Evolutionary conservation across 1,140 invertebrate species (phyloP).

Genomic region (Drosophila repleta): DNA sequence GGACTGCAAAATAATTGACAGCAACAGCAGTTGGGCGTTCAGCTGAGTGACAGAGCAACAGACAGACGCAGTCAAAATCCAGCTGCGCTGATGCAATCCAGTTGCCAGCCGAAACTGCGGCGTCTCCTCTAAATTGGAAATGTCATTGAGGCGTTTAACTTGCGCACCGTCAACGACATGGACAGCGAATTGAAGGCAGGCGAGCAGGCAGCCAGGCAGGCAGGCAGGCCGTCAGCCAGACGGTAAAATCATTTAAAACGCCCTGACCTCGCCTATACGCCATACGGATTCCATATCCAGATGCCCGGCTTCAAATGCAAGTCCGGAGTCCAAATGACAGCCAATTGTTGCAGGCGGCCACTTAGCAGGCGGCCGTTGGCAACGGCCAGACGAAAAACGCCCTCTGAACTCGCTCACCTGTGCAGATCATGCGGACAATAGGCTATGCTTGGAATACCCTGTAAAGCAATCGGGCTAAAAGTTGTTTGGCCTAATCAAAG

Average conservation of each 20-base stretch:
- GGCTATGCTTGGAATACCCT: background rate
- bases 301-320: constrained; percentile 13
- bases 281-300: constrained; percentile 24
- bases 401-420: constrained; percentile 47
- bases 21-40: constrained; percentile 44
- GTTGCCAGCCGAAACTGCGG: constrained; percentile 13
- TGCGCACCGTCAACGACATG: constrained; percentile 59
- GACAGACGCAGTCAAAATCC: constrained; percentile 68
- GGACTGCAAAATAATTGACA: constrained; percentile 76
- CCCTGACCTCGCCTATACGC: constrained; percentile 7
- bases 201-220: constrained; percentile 28
- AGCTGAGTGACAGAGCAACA: constrained; percentile 62
- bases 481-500: background rate
- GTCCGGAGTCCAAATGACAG: constrained; percentile 63
- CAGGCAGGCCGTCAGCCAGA: constrained; percentile 35
- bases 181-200: constrained; percentile 45
- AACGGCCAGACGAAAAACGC: constrained; percentile 28
- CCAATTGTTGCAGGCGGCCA: constrained; percentile 78
- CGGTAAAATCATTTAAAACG: constrained; percentile 46
- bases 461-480: background rate
- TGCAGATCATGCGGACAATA: constrained; percentile 21
- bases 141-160: constrained; percentile 82
- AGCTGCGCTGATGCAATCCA: constrained; percentile 14
- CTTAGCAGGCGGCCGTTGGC: constrained; percentile 48
- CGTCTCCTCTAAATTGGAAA: constrained; percentile 76